phyloP scores from a whole-genome alignment of 2,113 vertebrate genomes.

The Dicentrarchus labrax region DNA sequence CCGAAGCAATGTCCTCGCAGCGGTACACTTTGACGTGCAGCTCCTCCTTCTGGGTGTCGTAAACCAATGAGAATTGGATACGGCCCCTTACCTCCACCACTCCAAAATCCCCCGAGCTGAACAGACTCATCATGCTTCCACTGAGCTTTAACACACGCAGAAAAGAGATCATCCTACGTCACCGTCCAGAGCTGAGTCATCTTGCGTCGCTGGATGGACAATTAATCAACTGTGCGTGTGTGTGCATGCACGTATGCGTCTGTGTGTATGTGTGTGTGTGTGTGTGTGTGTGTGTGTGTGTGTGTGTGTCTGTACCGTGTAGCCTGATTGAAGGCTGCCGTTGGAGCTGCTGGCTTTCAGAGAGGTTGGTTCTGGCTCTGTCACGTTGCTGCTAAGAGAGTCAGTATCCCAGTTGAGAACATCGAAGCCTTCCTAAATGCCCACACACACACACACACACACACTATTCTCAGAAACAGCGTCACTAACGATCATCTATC shows the following conservation, averaged over 20 bases:
- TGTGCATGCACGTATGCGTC: background rate
- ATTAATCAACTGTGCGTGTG: constrained; percentile 29
- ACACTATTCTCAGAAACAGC: background rate
- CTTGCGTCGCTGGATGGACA: constrained; percentile 18
- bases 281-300: constrained; percentile 13
- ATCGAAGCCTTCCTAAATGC: constrained; percentile 60
- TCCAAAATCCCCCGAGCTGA: constrained; percentile 90
- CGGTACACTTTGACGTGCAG: constrained; percentile 88
- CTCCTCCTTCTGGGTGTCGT: constrained; percentile 86
- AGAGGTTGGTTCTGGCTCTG: constrained; percentile 57
- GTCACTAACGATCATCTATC: background rate
- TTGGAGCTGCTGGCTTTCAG: constrained; percentile 87
- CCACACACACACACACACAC: constrained; percentile 19
- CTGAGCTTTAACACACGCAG: constrained; percentile 84
- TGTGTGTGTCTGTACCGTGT: constrained; percentile 71
- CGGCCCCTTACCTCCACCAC: constrained; percentile 89
- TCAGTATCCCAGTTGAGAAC: constrained; percentile 72
- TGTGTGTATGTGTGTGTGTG: background rate
- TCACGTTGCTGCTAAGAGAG: constrained; percentile 72
- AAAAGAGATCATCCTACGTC: constrained; percentile 65
- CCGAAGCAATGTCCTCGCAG: constrained; percentile 91
- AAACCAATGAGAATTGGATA: constrained; percentile 90
- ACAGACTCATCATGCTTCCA: constrained; percentile 94
- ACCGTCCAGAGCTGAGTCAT: constrained; percentile 71
- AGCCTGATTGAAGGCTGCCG: constrained; percentile 88